Base-by-base conservation (phyloP, 2,797 vertebrate genomes). In the Podarcis siculus region DNA sequence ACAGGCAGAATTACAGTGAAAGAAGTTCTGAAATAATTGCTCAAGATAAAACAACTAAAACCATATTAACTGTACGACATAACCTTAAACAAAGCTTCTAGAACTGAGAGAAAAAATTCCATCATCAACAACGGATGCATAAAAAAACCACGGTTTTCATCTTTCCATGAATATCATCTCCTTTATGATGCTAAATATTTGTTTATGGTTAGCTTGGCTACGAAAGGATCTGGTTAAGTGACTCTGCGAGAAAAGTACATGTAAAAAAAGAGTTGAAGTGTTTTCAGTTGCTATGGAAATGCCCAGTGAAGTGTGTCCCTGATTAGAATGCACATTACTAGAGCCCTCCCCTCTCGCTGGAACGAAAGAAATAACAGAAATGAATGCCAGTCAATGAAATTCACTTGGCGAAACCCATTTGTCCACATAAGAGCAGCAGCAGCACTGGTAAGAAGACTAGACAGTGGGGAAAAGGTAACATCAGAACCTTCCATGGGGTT, bases 201-300 rank as follows among this genome's bases (percentile, higher is more conserved):
- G 23, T 78, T 88, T 39, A 37, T 77, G 42, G 55, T 27, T 67
- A 69, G 37, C 4, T 17, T 39, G n/a, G 27, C 55, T 72, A 15
- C 35, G 87, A 32, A 82, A 82, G 23, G 27, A 86, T 71, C 3
- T 84, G 79, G 82, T 71, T 81, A 86, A 49, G 13, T 69, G 25
- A 79, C 25, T 25, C 72, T 85, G 77, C 7, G 78, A 69, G 79
- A n/a, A 83, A 61, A 13, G 10, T 79, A 8, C 73, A 23, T 86
- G 49, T 4, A 84, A 84, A 69, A 37, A 37, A 19, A 77, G 64
- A 84, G 42, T 84, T 32, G 7, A 69, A 30, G 75, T 79, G 73
- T 90, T 84, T 76, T 82, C 25, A 80, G 45, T 69, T 89, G 69
- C 83, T 79, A 82, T 61, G 21, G 76, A 78, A 87, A 75, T 37